These are phyloP conservation scores for Falcunculus frontatus DNA, from an alignment of 2,113 vertebrate genomes.

Conservation along the genomic window DNA sequence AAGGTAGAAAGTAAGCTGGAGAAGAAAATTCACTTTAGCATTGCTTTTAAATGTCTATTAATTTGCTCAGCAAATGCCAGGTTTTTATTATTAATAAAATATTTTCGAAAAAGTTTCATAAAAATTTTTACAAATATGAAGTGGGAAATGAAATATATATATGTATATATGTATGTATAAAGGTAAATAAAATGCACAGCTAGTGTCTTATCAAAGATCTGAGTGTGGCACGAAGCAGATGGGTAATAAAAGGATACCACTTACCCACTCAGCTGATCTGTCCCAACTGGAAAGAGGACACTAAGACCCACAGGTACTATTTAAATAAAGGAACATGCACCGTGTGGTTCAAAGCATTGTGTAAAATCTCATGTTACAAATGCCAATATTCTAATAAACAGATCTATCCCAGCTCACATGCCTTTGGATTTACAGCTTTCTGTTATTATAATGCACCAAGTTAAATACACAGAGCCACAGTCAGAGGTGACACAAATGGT, in stretches of 20 bases:
- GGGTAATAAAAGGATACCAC: not conserved
- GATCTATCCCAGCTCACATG: not conserved
- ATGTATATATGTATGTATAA: not conserved
- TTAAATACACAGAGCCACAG: not conserved
- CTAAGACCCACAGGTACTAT: not conserved
- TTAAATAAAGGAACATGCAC: conserved; percentile 12
- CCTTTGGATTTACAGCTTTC: conserved; percentile 5
- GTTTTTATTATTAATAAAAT: not conserved
- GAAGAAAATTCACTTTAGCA: not conserved
- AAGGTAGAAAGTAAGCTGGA: not conserved
- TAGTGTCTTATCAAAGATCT: not conserved
- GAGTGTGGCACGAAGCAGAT: not conserved
- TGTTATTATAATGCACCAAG: not conserved
- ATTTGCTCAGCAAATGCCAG: not conserved
- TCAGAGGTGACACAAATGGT: not conserved
- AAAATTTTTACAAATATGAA: not conserved
- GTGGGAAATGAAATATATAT: not conserved
- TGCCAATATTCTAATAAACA: conserved; percentile 35
- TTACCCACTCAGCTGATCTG: not conserved
- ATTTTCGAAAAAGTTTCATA: not conserved
- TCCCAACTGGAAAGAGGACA: not conserved
- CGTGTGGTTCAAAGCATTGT: not conserved
- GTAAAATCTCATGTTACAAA: not conserved
- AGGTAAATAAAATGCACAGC: not conserved
- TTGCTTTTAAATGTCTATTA: not conserved